These are phyloP conservation scores for Siniperca chuatsi DNA, from an alignment of 2,113 vertebrate genomes.

Conservation along the genomic window DNA sequence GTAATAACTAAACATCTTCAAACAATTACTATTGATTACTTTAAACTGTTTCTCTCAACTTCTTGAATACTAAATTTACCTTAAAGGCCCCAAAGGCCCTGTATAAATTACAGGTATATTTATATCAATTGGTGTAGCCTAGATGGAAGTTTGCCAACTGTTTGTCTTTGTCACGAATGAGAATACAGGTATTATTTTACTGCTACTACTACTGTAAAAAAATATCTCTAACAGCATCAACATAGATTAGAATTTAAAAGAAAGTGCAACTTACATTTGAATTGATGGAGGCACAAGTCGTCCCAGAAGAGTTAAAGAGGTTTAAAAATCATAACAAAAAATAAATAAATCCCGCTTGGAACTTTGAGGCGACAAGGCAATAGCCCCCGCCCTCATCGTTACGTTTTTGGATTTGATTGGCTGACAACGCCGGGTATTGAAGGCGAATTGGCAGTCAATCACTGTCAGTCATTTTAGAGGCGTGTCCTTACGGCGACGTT, in stretches of 20 bases:
- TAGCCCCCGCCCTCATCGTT: slow-evolving; percentile 14
- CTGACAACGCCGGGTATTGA: background rate
- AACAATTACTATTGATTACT: background rate
- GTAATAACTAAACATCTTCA: background rate
- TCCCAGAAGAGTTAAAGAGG: background rate
- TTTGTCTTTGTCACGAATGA: background rate
- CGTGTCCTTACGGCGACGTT: slow-evolving; percentile 39
- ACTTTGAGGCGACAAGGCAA: slow-evolving; percentile 14
- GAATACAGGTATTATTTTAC: background rate
- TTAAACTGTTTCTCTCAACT: background rate
- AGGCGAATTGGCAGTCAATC: slow-evolving; percentile 42
- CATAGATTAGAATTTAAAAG: background rate
- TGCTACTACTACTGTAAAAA: too few relatives aligned
- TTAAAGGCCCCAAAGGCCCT: background rate
- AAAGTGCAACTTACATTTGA: background rate
- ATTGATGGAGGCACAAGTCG: background rate
- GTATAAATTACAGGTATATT: background rate
- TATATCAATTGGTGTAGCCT: too few relatives aligned
- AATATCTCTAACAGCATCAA: background rate
- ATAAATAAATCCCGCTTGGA: slow-evolving; percentile 48
- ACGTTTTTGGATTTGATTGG: slow-evolving; percentile 53
- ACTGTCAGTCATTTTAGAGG: slow-evolving; percentile 60
- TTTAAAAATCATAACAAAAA: slow-evolving; percentile 17
- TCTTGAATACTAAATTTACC: background rate
- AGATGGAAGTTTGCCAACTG: too few relatives aligned